These are phyloP conservation scores for Synanthedon andrenaeformis DNA, from an alignment of 2,888 invertebrate genomes.

Conservation along the genomic window DNA sequence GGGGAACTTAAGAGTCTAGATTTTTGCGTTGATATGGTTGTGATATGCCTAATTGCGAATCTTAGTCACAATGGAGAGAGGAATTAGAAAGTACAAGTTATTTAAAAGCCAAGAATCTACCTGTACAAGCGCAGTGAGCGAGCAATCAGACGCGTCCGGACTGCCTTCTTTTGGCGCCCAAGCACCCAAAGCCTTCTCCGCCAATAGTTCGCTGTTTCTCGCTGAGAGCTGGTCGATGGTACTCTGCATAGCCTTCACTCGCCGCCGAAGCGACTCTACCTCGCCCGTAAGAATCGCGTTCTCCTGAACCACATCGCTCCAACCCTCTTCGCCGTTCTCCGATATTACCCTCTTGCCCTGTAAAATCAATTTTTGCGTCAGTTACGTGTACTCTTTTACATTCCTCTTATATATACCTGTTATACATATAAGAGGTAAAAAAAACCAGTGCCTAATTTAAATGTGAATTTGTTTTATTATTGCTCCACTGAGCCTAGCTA, in stretches of 20 bases:
- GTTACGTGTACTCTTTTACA: not conserved
- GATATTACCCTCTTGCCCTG: conserved; percentile 90
- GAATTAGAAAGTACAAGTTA: too few species aligned
- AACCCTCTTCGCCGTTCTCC: conserved; percentile 86
- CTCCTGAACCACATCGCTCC: conserved; percentile 96
- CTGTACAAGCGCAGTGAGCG: conserved; percentile 63
- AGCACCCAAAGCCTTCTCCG: conserved; percentile 79
- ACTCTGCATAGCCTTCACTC: conserved; percentile 95
- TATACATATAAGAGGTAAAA: too few species aligned
- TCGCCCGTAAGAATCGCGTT: conserved; percentile 93
- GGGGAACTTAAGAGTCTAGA: too few species aligned
- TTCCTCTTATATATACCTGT: too few species aligned
- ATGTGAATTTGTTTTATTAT: too few species aligned
- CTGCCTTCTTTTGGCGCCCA: conserved; percentile 67
- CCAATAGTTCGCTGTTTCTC: conserved; percentile 83
- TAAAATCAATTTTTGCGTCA: not conserved
- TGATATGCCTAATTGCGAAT: too few species aligned
- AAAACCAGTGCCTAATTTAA: too few species aligned
- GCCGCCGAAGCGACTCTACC: conserved; percentile 85
- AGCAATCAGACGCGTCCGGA: conserved; percentile 50
- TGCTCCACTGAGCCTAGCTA: too few species aligned
- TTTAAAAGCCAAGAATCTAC: conserved; percentile 22
- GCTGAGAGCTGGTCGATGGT: conserved; percentile 89
- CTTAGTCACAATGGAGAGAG: too few species aligned
- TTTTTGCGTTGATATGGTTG: too few species aligned